Conservation (phyloP, 2,888 invertebrate genomes). For the Hemaris fuciformis region DNA sequence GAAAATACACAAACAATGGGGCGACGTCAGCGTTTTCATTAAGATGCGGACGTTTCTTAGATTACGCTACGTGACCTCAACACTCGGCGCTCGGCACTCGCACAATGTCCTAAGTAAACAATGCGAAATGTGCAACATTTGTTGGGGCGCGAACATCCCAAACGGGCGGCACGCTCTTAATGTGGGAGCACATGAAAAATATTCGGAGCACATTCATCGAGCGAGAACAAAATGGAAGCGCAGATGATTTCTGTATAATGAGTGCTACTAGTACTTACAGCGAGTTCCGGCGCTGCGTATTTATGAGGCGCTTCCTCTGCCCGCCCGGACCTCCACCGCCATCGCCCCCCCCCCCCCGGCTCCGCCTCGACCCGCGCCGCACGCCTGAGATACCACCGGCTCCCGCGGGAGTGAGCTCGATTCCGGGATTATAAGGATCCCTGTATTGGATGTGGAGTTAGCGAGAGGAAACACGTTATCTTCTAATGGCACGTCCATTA, state of each 20-base stretch:
- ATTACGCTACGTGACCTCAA: background rate
- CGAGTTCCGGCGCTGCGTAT: background rate
- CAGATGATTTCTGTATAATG: background rate
- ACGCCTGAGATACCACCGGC: background rate
- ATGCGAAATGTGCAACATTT: background rate
- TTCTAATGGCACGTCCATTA: constrained; percentile 2
- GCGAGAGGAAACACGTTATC: background rate
- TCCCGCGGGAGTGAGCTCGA: background rate
- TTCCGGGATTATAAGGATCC: constrained; percentile 7
- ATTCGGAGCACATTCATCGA: constrained; percentile 1
- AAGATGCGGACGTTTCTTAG: background rate
- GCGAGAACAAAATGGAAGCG: background rate
- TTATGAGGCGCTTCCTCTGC: background rate
- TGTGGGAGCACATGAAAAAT: background rate
- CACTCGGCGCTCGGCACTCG: too few relatives aligned
- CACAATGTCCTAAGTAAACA: background rate
- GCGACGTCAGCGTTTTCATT: background rate
- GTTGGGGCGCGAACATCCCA: background rate
- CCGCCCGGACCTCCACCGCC: too few relatives aligned
- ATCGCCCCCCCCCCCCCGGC: background rate
- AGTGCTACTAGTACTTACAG: background rate
- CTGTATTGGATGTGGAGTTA: background rate
- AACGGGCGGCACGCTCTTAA: background rate
- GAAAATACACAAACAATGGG: background rate
- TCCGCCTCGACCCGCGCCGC: background rate